Evolutionary conservation across 1,140 invertebrate species (phyloP).

Genomic region (Heliconius nattereri): DNA sequence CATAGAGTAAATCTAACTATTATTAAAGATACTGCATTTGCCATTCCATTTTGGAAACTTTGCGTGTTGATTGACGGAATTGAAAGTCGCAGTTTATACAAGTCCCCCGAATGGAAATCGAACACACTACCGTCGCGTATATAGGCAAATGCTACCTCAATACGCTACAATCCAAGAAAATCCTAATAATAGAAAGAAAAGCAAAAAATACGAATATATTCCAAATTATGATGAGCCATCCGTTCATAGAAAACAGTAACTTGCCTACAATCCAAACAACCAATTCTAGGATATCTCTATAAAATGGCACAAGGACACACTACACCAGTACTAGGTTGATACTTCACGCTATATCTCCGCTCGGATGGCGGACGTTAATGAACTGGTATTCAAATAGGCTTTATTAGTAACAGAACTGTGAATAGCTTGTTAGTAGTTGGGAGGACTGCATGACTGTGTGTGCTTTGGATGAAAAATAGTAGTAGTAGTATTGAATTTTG

Average conservation of each 20-base stretch:
- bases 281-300: background rate
- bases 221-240: background rate
- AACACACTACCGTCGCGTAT: no score
- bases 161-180: no score
- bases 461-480: background rate
- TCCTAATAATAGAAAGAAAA: no score
- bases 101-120: no score
- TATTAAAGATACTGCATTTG: no score
- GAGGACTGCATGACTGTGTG: background rate
- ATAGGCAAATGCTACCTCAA: no score
- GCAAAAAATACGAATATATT: no score
- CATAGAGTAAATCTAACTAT: no score
- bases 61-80: no score
- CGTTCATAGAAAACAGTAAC: background rate
- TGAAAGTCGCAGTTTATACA: no score
- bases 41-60: no score
- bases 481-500: background rate
- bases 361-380: conserved; percentile 11
- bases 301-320: conserved; percentile 2
- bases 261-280: background rate
- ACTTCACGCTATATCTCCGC: conserved; percentile 8
- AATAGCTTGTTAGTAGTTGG: conserved; percentile 30
- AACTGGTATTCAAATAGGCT: conserved; percentile 27
- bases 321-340: background rate
- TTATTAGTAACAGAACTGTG: conserved; percentile 22